A percentile compares a stretch with the other conserved stretches of the same genome.
Conservation (phyloP, 2,797 vertebrate species). For the Argentina silus region DNA sequence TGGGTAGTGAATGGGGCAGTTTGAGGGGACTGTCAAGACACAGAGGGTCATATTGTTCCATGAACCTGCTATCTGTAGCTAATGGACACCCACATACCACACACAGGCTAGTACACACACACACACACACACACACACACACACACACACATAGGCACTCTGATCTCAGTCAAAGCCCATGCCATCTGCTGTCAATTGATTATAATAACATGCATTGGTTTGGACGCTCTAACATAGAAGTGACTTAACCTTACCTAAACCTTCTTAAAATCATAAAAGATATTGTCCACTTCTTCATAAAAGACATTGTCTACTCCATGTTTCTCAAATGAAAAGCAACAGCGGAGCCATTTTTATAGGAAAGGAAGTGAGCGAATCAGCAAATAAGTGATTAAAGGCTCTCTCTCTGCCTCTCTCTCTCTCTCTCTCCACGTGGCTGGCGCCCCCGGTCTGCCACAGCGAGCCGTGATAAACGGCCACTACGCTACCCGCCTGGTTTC, state of each 20-base stretch:
- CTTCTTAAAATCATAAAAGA: background rate
- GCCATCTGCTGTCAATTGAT: slow-evolving; percentile 77
- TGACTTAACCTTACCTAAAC: background rate
- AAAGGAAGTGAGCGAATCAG: slow-evolving; percentile 20
- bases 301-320: background rate
- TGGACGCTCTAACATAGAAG: background rate
- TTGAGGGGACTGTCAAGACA: slow-evolving; percentile 34
- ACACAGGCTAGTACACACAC: slow-evolving; percentile 18
- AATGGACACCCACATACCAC: slow-evolving; percentile 30
- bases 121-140: slow-evolving; percentile 33
- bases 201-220: slow-evolving; percentile 67
- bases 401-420: background rate
- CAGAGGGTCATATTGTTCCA: slow-evolving; percentile 33
- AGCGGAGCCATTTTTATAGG: background rate
- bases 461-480: background rate
- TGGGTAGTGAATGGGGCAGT: background rate
- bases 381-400: slow-evolving; percentile 20
- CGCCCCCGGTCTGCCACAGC: slow-evolving; percentile 12
- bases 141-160: slow-evolving; percentile 39
- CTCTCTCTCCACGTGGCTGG: background rate
- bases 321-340: background rate
- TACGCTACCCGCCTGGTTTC: background rate
- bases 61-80: slow-evolving; percentile 43
- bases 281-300: background rate
- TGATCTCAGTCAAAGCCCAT: slow-evolving; percentile 57